Conservation (phyloP, 2,113 vertebrate genomes). For the Casuarius casuarius region DNA sequence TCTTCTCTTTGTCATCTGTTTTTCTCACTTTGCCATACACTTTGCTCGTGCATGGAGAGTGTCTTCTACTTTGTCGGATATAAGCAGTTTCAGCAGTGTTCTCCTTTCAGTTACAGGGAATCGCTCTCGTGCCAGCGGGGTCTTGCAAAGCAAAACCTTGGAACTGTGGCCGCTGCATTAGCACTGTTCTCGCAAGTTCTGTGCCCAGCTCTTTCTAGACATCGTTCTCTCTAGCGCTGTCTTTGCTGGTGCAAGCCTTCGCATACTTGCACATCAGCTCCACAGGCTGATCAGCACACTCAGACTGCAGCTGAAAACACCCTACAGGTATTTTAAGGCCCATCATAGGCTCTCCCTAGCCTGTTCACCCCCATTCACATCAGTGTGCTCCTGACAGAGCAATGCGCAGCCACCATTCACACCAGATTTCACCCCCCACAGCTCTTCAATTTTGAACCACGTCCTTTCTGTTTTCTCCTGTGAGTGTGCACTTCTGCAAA, state of each 20-base stretch:
- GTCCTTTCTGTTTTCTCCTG: background rate
- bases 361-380: background rate
- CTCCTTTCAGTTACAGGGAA: background rate
- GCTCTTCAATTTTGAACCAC: background rate
- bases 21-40: background rate
- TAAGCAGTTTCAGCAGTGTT: background rate
- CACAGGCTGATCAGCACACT: background rate
- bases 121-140: background rate
- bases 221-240: background rate
- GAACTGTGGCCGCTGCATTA: background rate
- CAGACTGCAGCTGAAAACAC: background rate
- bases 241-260: background rate
- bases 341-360: background rate
- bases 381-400: background rate
- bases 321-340: background rate
- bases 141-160: background rate
- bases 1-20: background rate
- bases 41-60: background rate
- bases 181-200: background rate
- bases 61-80: background rate
- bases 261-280: background rate
- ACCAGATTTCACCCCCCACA: background rate
- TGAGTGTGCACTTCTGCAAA: background rate
- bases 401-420: background rate
- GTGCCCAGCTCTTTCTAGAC: background rate